A percentile compares a stretch with the other conserved stretches of the same genome.
phyloP scores from a whole-genome alignment of 2,113 vertebrate genomes.

The Emydocephalus ijimae region DNA sequence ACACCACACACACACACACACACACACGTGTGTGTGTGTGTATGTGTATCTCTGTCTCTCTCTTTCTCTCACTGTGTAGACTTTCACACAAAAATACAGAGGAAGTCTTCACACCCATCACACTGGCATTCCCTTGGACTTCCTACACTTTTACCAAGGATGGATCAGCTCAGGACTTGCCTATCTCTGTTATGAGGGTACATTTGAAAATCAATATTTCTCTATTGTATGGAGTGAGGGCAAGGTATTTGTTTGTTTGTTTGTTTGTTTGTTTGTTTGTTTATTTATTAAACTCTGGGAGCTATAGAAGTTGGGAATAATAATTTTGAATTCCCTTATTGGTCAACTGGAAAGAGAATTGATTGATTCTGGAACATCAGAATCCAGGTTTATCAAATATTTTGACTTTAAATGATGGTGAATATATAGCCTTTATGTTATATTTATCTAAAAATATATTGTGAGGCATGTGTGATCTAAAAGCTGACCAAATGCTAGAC shows the following conservation, averaged over 20 bases:
- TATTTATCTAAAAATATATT: background rate
- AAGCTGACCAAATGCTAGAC: background rate
- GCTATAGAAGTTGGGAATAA: background rate
- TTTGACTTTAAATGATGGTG: background rate
- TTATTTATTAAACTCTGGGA: background rate
- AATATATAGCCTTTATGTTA: background rate
- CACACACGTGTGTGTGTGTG: no score
- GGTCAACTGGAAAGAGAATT: background rate
- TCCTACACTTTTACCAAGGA: background rate
- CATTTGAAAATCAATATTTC: background rate
- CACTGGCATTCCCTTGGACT: background rate
- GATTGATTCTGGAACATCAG: background rate
- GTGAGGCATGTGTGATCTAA: background rate
- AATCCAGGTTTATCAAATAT: background rate
- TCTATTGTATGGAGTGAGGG: background rate
- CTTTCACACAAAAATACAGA: no score
- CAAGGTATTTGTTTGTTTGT: no score
- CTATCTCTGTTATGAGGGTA: background rate
- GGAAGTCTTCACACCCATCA: background rate
- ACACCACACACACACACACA: background rate
- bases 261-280: no score
- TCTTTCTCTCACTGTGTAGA: no score
- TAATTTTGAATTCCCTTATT: background rate
- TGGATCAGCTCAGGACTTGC: background rate
- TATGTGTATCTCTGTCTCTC: no score